Evolutionary conservation across 1,140 invertebrate genomes (phyloP), one percentile per base, ranked within the genome.

Genomic region (Meloidogyne chitwoodi): DNA sequence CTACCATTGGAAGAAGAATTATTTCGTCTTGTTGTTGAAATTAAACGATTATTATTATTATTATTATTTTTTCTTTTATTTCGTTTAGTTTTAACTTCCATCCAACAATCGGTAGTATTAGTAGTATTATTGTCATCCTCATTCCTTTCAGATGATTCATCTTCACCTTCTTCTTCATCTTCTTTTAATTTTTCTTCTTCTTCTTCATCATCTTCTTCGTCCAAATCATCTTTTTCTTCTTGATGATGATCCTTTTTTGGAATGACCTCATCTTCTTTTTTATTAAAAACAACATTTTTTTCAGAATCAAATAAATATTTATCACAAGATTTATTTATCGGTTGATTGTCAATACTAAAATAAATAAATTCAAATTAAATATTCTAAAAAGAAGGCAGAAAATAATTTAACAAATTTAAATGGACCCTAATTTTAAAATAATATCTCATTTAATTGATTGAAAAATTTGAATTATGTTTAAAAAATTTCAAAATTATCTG

Each of bases 51-150:
- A n/a, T n/a, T n/a, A n/a, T n/a, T n/a, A n/a, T n/a, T n/a, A 67
- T 29, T 31, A 24, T 68, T 27, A 16, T 67, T 26, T 44, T 24
- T 38, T 61, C 82, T 85, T 69, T 79, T 82, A 65, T 76, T 85
- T 71, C 73, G 80, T 44, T 83, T 83, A 12, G 80, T 76, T 63
- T 81, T 84, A 27, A 83, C 80, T 62, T 85, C 80, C 38, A 77
- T 77, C 68, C 61, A 62, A 27, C 62, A 48, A n/a, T 74, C n/a
- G n/a, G n/a, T n/a, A n/a, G n/a, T n/a, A n/a, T n/a, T n/a, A n/a
- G n/a, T n/a, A n/a, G n/a, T n/a, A n/a, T n/a, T 48, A 2, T 78
- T 19, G 0, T 74, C 80, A 10, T 29, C 79, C 19, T 56, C 62
- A 27, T 78, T 65, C 19, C 41, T 61, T 29, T 61, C 48, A 19